Evolutionary conservation across 2,113 vertebrate genomes (phyloP).

Genomic region (Rhizomys pruinosus): DNA sequence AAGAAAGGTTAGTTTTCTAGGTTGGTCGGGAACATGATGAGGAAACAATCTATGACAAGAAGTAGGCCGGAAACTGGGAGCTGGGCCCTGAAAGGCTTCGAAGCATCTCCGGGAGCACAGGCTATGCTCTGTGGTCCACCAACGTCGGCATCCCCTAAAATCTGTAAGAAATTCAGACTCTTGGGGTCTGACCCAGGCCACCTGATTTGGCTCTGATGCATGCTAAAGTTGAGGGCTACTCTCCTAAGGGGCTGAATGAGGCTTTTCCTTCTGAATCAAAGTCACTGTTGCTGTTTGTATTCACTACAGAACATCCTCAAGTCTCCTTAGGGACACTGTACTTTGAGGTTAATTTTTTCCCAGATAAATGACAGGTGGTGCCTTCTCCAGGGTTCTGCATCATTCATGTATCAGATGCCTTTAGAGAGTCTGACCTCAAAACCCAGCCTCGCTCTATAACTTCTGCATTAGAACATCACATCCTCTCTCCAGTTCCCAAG

Average conservation of each 20-base stretch:
- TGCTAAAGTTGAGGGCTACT: background rate
- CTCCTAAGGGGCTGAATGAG: background rate
- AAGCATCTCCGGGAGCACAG: background rate
- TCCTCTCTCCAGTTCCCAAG: background rate
- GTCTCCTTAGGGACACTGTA: background rate
- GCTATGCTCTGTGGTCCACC: background rate
- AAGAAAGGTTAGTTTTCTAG: background rate
- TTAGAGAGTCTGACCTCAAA: conserved; percentile 35
- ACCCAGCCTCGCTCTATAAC: background rate
- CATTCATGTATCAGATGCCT: background rate
- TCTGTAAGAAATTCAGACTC: background rate
- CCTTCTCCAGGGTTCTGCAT: conserved; percentile 40
- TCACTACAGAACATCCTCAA: background rate
- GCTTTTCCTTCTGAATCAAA: background rate
- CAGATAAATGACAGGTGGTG: background rate
- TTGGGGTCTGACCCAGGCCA: too few species aligned
- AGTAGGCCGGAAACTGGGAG: background rate
- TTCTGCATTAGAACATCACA: background rate
- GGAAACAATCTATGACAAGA: background rate
- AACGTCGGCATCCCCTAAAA: background rate
- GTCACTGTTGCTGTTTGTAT: background rate
- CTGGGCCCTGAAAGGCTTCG: background rate
- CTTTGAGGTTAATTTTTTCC: conserved; percentile 49
- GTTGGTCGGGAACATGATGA: background rate
- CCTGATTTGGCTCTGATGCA: background rate